These are phyloP conservation scores for Nomada fucata DNA, from an alignment of 2,888 invertebrate genomes.

Conservation along the genomic window DNA sequence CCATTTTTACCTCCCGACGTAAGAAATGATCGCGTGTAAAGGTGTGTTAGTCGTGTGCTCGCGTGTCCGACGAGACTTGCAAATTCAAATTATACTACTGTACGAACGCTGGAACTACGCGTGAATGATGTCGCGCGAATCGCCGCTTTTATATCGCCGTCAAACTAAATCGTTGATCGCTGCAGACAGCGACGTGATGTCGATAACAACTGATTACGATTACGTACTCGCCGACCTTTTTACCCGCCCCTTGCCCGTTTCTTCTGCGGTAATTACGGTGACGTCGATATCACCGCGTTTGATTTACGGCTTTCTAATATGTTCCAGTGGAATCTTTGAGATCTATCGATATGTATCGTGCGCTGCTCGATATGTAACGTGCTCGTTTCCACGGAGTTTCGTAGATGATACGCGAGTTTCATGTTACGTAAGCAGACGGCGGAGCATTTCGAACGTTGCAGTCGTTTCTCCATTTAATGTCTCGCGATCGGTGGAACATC, in stretches of 20 bases:
- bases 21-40: not conserved
- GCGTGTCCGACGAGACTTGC: conserved; percentile 39
- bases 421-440: conserved; percentile 6
- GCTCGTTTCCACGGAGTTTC: conserved; percentile 7
- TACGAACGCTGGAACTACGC: conserved; percentile 41
- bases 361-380: not conserved
- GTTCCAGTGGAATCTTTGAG: conserved; percentile 32
- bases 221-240: conserved; percentile 22
- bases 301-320: conserved; percentile 42
- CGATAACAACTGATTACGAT: conserved; percentile 51
- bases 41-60: not conserved
- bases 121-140: conserved; percentile 45
- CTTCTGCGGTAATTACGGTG: conserved; percentile 15
- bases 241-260: not conserved
- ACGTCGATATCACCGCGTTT: not conserved
- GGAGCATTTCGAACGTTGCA: conserved; percentile 11
- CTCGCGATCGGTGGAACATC: not conserved
- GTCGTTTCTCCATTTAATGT: not conserved
- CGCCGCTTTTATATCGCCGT: conserved; percentile 29
- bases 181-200: conserved; percentile 15
- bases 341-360: conserved; percentile 27
- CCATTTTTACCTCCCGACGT: not conserved
- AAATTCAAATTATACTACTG: conserved; percentile 55
- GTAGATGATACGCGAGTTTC: conserved; percentile 23
- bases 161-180: conserved; percentile 31